These are phyloP conservation scores for Pteronura brasiliensis DNA, from an alignment of 2,113 vertebrate species.

Conservation along the genomic window DNA sequence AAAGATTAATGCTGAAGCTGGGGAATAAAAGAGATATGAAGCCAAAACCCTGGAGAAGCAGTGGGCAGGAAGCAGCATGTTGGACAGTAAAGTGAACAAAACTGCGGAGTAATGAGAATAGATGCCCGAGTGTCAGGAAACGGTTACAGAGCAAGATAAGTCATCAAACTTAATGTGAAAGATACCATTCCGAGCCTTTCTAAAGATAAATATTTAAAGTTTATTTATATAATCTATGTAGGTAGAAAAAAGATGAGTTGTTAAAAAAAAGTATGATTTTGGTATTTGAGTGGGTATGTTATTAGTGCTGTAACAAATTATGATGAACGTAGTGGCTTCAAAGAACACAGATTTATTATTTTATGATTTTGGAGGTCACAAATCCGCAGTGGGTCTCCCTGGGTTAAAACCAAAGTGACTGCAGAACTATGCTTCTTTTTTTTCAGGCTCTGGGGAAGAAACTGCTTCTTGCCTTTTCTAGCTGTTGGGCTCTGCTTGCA, in stretches of 20 bases:
- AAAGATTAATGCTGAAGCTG: not conserved
- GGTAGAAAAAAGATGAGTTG: not conserved
- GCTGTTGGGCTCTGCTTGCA: fast-evolving
- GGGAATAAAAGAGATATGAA: not conserved
- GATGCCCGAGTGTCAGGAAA: not conserved
- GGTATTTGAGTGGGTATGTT: not conserved
- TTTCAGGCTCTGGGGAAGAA: not conserved
- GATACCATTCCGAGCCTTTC: not conserved
- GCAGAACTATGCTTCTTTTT: not conserved
- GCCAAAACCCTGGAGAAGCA: not conserved
- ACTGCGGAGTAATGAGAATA: not conserved
- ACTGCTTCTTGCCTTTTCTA: not conserved
- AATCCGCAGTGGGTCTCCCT: not conserved
- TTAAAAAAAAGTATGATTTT: not conserved
- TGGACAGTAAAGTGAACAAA: not conserved
- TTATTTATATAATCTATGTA: not conserved
- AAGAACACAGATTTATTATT: not conserved
- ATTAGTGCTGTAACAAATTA: not conserved
- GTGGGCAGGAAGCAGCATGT: not conserved
- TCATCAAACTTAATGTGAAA: not conserved
- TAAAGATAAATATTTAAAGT: not conserved
- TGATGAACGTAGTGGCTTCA: not conserved
- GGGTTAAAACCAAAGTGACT: not conserved
- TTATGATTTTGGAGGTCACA: not conserved
- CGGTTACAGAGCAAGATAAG: not conserved